Base-by-base conservation (phyloP, 1,140 invertebrate species). In the Drosophila cardini region DNA sequence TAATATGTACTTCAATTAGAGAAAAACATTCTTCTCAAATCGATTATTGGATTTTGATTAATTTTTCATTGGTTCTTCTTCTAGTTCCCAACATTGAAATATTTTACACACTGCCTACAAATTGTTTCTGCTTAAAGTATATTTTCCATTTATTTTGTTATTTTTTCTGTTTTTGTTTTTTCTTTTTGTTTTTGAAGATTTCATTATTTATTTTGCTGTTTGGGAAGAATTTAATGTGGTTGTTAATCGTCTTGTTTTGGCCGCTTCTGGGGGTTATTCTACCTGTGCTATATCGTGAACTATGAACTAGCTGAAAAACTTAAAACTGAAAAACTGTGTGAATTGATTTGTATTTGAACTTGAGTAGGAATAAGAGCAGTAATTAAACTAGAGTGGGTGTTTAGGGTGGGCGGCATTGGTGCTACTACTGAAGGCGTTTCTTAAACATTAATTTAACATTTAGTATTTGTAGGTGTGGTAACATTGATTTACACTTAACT, bases 161-260 rank as follows among this genome's bases (percentile, higher is more conserved):
- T 13, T 34, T 53, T 26, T 8, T 52, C 50, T 46, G 16, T 57
- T 50, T 16, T 46, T 32, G 11, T 15, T n/a, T 26, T 16, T 36
- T 46, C 4, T 26, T 61, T 38, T 42, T 58, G 4, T 52, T 65
- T 15, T 5, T 13, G 16, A 34, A 40, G 16, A 50, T 55, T 43
- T 72, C 65, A 73, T 77, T 84, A 80, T 84, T 84, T 82, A 57
- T 83, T 77, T 83, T 45, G 45, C 56, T 40, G 26, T 76, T 76
- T 40, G 45, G 42, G 43, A 26, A 13, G 40, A 56, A 57, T 77
- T 73, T 69, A 70, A 77, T 74, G 71, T 70, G 62, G 52, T 60
- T 64, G 64, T 67, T 73, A 61, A 61, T 73, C 42, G 71, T 7
- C 18, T 72, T 69, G 40, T 60, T 68, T 38, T 34, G 40, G 16